phyloP scores from a whole-genome alignment of 1,140 invertebrate genomes.

The Antheraea mylitta region DNA sequence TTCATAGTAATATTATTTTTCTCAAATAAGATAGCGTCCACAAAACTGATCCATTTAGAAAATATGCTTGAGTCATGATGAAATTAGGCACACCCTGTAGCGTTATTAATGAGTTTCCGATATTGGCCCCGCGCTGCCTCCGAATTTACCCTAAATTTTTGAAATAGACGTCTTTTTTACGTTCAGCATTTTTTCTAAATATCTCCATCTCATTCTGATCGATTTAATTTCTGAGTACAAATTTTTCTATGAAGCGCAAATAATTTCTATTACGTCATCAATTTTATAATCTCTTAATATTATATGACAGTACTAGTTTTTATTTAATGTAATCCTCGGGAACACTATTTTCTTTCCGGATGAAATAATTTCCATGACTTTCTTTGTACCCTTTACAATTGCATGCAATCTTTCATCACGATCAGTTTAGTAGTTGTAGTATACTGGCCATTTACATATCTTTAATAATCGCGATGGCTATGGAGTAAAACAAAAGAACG shows the following conservation, averaged over 20 bases:
- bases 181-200: slow-evolving; percentile 32
- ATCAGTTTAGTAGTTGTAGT: no score
- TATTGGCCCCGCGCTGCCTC: slow-evolving; percentile 44
- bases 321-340: no score
- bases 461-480: no score
- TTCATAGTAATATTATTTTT: slow-evolving; percentile 5
- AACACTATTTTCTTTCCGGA: no score
- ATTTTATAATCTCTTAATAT: no score
- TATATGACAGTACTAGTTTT: no score
- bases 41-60: slow-evolving; percentile 47
- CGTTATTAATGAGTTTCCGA: slow-evolving; percentile 67
- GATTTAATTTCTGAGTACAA: slow-evolving; percentile 23
- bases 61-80: slow-evolving; percentile 52
- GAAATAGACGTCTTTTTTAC: slow-evolving; percentile 36
- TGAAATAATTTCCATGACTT: no score
- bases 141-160: slow-evolving; percentile 46
- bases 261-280: not conserved
- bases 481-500: no score
- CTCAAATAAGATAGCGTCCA: slow-evolving; percentile 23
- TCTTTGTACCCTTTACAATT: no score
- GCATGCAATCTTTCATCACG: no score
- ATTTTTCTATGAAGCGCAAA: slow-evolving; percentile 8
- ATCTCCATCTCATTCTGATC: slow-evolving; percentile 10
- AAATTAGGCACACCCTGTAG: slow-evolving; percentile 59
- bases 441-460: no score